Evolutionary conservation across 2,797 vertebrate species (phyloP), one percentile per base, ranked within the genome.

Genomic region (Gadopsis bispinosus): DNA sequence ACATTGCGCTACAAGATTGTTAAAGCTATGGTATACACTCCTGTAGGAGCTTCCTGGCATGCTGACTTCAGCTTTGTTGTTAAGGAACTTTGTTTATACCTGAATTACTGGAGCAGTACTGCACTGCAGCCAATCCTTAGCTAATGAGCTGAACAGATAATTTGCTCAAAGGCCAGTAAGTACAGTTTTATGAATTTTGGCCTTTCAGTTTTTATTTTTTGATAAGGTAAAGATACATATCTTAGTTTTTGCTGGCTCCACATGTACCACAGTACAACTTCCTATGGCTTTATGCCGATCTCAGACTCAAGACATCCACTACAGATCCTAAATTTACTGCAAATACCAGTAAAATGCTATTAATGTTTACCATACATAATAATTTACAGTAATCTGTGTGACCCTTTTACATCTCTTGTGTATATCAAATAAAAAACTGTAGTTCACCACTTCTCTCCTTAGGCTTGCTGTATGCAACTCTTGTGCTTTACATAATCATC

Each of bases 51-150:
- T 19, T 45, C 31, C 17, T 17, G 22, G 31, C 9, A 37, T 0
- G 35, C 17, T 35, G 19, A 22, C 26, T 33, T 73, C 4, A 55
- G 26, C 12, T 31, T 56, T 69, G 11, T 56, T 56, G 51, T 45
- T 56, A 16, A 45, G 20, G 45, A 64, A 47, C 3, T 33, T 8
- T 26, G 4, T 33, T 61, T 53, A 17, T 22, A 11, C 63, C 17
- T 66, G 50, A 64, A 26, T 73, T 33, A 64, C 53, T 47, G 41
- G 19, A 69, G 50, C 39, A 45, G 29, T 41, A 53, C 22, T 63
- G 37, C 41, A 56, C 22, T 31, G 35, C 37, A 70, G 35, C 61
- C 51, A 22, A 22, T 13, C 5, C 22, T 45, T 3, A 26, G 0
- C 13, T 29, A 17, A 17, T 56, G 33, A 62, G 10, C 1, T 31